Conservation (phyloP, 2,888 invertebrate species). For the Agrotis ipsilon region DNA sequence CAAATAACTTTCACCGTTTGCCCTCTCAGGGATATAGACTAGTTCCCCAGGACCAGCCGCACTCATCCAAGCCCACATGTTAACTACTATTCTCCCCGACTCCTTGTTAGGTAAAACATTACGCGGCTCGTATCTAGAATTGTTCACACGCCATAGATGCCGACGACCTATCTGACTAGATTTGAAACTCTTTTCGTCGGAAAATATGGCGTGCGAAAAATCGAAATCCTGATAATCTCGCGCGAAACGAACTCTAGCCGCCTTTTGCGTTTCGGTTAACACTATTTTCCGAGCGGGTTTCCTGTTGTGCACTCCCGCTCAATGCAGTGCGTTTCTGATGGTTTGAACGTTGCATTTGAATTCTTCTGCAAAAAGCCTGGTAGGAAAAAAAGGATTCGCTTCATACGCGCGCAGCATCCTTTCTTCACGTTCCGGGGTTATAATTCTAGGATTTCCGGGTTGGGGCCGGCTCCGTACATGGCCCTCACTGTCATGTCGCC, state of each 20-base stretch:
- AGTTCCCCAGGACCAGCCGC: neutral
- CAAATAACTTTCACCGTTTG: neutral
- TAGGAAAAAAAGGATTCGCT: neutral
- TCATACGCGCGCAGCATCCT: neutral
- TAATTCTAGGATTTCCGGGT: neutral
- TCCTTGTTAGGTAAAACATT: neutral
- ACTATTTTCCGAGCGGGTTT: neutral
- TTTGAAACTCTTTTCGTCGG: neutral
- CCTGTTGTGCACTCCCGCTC: neutral
- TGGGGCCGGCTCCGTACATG: neutral
- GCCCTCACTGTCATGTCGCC: neutral
- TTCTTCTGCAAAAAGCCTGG: neutral
- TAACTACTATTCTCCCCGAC: neutral
- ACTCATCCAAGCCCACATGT: conserved; percentile 1
- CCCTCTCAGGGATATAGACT: neutral
- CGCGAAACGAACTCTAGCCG: neutral
- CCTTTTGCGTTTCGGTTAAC: neutral
- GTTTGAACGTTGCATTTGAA: neutral
- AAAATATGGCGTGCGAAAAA: neutral
- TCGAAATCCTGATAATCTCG: neutral
- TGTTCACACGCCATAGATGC: neutral
- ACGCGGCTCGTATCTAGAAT: no score
- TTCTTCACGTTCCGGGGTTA: no score
- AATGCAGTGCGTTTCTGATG: neutral
- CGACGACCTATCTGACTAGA: neutral